phyloP scores from a whole-genome alignment of 2,797 vertebrate genomes.

The Monodelphis domestica region DNA sequence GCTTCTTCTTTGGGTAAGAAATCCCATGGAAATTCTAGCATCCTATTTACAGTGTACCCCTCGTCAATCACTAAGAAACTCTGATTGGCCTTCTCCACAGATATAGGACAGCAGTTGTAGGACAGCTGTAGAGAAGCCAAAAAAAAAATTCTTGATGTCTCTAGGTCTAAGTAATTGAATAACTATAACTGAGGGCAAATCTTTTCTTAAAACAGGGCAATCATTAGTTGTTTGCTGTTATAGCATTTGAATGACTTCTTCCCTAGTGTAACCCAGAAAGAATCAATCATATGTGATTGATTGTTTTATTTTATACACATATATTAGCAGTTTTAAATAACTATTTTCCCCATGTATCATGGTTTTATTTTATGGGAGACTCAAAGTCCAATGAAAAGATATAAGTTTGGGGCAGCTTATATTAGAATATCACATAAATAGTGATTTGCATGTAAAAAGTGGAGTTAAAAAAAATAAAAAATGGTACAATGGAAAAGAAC shows the following conservation, averaged over 20 bases:
- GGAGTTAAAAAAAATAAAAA: not conserved
- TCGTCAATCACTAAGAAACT: not conserved
- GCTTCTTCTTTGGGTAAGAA: not conserved
- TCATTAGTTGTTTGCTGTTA: slow-evolving; percentile 4
- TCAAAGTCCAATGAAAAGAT: not conserved
- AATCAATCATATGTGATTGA: not conserved
- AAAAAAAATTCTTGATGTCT: not conserved
- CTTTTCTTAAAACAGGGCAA: slow-evolving; percentile 1
- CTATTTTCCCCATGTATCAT: not conserved
- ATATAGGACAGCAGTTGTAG: slow-evolving; percentile 1
- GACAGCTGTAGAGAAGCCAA: slow-evolving; percentile 27
- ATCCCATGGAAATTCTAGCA: not conserved
- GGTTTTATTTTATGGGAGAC: not conserved
- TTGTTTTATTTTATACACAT: not conserved
- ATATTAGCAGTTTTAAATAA: not conserved
- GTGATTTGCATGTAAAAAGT: not conserved
- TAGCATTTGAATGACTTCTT: not conserved
- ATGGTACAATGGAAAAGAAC: not conserved
- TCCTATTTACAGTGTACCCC: not conserved
- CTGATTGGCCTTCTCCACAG: slow-evolving; percentile 24
- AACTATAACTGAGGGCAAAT: not conserved
- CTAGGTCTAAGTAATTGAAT: slow-evolving; percentile 12
- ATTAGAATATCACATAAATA: not conserved
- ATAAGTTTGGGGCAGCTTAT: not conserved
- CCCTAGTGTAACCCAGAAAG: slow-evolving; percentile 12